Percentiles rank a stretch among this genome's conserved stretches.
Evolutionary conservation across 1,140 invertebrate species (phyloP).

Genomic region (Schmidtea mediterranea): DNA sequence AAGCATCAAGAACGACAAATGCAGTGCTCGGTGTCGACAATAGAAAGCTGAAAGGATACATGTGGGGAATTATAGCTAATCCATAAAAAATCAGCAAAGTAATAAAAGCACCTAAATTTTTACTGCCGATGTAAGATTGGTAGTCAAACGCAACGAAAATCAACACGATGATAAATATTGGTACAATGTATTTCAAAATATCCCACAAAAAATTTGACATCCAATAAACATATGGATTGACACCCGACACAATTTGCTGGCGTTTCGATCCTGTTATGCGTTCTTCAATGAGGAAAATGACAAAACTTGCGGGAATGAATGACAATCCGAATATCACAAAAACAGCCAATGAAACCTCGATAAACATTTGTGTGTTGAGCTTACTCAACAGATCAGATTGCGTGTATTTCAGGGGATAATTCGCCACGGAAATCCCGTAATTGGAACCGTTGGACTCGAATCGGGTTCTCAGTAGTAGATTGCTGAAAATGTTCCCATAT

Average conservation of each 20-base stretch:
- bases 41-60: slow-evolving; percentile 36
- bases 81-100: slow-evolving; percentile 34
- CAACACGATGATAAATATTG: slow-evolving; percentile 28
- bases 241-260: slow-evolving; percentile 45
- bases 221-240: slow-evolving; percentile 30
- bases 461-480: too few species aligned
- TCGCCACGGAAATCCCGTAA: too few species aligned
- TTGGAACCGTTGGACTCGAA: too few species aligned
- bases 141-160: slow-evolving; percentile 35
- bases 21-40: slow-evolving; percentile 41
- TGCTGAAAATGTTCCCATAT: too few species aligned
- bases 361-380: not conserved
- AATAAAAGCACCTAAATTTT: slow-evolving; percentile 30
- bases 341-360: slow-evolving; percentile 20
- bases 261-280: slow-evolving; percentile 35
- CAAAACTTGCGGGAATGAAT: slow-evolving; percentile 43
- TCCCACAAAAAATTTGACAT: slow-evolving; percentile 35
- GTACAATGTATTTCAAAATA: slow-evolving; percentile 33
- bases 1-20: slow-evolving; percentile 38
- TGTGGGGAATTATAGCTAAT: slow-evolving; percentile 34
- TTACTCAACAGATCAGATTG: too few species aligned
- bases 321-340: slow-evolving; percentile 37
- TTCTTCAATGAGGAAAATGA: slow-evolving; percentile 43
- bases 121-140: slow-evolving; percentile 30
- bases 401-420: too few species aligned